Percentiles rank a stretch among this genome's conserved stretches.
Evolutionary conservation across 2,797 vertebrate genomes (phyloP).

Genomic region (Microctenopoma steveboyesi): DNA sequence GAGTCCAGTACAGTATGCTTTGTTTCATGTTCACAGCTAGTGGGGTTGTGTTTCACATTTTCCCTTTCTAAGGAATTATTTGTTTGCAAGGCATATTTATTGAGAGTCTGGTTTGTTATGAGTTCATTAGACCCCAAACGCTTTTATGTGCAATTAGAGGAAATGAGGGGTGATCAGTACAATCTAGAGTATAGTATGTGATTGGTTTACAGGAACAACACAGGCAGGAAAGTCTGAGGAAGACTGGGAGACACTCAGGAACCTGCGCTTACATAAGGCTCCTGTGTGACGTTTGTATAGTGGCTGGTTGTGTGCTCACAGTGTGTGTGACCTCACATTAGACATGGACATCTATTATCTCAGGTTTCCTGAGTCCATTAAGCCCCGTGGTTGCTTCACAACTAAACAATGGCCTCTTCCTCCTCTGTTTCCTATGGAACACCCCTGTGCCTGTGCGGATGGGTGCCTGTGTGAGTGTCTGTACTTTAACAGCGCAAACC

Average conservation of each 20-base stretch:
- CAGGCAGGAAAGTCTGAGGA: slow-evolving; percentile 60
- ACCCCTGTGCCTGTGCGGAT: slow-evolving; percentile 43
- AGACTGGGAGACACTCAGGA: slow-evolving; percentile 61
- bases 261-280: slow-evolving; percentile 68
- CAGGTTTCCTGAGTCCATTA: slow-evolving; percentile 78
- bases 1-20: neutral
- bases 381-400: slow-evolving; percentile 65
- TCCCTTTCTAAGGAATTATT: slow-evolving; percentile 7
- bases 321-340: slow-evolving; percentile 70
- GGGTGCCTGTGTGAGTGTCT: slow-evolving; percentile 45
- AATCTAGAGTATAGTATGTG: slow-evolving; percentile 17
- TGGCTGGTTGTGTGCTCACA: slow-evolving; percentile 46
- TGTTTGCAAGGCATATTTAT: slow-evolving; percentile 34
- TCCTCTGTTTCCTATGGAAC: slow-evolving; percentile 74
- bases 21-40: neutral
- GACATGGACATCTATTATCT: slow-evolving; percentile 77
- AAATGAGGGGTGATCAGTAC: slow-evolving; percentile 51
- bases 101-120: slow-evolving; percentile 23
- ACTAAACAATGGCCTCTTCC: slow-evolving; percentile 83
- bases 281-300: slow-evolving; percentile 35
- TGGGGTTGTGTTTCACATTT: slow-evolving; percentile 5
- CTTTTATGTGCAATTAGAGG: slow-evolving; percentile 54
- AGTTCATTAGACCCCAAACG: slow-evolving; percentile 41
- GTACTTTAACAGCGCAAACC: slow-evolving; percentile 53
- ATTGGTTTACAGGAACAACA: slow-evolving; percentile 37